phyloP scores from a whole-genome alignment of 2,113 vertebrate genomes.

The Tretioscincus oriximinensis region DNA sequence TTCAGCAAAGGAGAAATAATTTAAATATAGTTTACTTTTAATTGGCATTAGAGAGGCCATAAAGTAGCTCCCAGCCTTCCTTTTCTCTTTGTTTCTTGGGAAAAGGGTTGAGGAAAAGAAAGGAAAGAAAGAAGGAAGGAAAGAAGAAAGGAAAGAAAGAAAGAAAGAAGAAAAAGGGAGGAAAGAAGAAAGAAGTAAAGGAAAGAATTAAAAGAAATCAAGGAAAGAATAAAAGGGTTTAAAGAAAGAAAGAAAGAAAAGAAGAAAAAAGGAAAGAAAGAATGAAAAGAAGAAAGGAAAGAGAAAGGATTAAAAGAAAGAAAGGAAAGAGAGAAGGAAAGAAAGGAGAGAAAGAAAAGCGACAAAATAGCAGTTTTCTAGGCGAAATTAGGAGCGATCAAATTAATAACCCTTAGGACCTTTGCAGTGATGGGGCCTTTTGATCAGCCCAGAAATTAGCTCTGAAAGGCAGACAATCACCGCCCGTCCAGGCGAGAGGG shows the following conservation, averaged over 20 bases:
- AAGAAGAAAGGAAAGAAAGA: background rate
- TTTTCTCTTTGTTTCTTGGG: background rate
- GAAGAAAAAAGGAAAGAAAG: too few species aligned
- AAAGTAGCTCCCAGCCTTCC: slow-evolving; percentile 74
- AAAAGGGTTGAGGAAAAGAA: slow-evolving; percentile 36
- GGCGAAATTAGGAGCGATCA: slow-evolving; percentile 77
- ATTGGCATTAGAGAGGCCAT: slow-evolving; percentile 82
- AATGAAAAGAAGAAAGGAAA: background rate
- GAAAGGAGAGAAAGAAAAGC: too few species aligned
- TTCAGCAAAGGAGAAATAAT: slow-evolving; percentile 81
- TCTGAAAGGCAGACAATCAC: slow-evolving; percentile 82
- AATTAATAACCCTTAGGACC: slow-evolving; percentile 87
- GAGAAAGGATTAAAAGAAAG: too few species aligned
- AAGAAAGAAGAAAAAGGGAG: background rate
- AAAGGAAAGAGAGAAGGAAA: too few species aligned
- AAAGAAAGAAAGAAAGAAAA: slow-evolving; percentile 31
- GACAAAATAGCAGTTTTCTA: slow-evolving; percentile 80
- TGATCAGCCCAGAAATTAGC: slow-evolving; percentile 85
- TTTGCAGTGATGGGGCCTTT: slow-evolving; percentile 83
- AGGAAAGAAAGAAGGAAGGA: slow-evolving; percentile 25
- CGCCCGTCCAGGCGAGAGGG: slow-evolving; percentile 80
- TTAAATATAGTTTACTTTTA: slow-evolving; percentile 81
- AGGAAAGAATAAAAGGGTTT: too few species aligned
- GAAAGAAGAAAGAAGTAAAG: background rate
- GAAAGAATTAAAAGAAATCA: too few species aligned